Base-by-base conservation (phyloP, 2,888 invertebrate species). In the Anoncus sp. region DNA sequence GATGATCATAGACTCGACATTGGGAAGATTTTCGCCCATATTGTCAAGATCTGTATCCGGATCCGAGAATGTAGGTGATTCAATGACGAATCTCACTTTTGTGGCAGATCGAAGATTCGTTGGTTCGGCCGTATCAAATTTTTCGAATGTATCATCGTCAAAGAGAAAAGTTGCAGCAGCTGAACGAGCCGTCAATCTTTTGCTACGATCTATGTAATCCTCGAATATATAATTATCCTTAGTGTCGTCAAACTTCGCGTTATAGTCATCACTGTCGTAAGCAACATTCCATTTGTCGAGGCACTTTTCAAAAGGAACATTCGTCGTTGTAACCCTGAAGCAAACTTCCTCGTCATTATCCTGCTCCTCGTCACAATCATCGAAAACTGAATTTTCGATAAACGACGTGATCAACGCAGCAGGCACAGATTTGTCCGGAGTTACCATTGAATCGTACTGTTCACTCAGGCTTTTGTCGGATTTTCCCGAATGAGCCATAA, bases 321-420 rank as follows among this genome's bases (percentile, higher is more conserved):
- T 86, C 0, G 90, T 90, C 3, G 90, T 90, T 3, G 89, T 89
- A 0, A 91, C 87, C 3, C 88, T 86, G 70, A 91, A 91, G 59
- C 83, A 86, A 20, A 88, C 77, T 43, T 85, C 66, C n/a, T 80
- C 81, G 20, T 81, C 75, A 10, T 78, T 79, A 2, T 78, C 73
- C 0, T n/a, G n/a, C n/a, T 77, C 73, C 10, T 83, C 80, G 12
- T 80, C 74, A 18, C 40, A 72, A 12, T 77, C 77, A 6, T 78
- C 72, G 5, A 20, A n/a, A 16, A 53, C 16, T 1, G 81, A 75
- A 45, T 71, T 70, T 7, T 74, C 81, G 31, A 69, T 35, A 18
- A 79, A 81, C 0, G 81, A 79, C 12, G 57, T 63, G 22, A 63
- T 65, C 12, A 62, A 65, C 14, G 22, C 12, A 6, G 22, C 12